Conservation (phyloP, 2,888 invertebrate species). For the Serripes groenlandicus region DNA sequence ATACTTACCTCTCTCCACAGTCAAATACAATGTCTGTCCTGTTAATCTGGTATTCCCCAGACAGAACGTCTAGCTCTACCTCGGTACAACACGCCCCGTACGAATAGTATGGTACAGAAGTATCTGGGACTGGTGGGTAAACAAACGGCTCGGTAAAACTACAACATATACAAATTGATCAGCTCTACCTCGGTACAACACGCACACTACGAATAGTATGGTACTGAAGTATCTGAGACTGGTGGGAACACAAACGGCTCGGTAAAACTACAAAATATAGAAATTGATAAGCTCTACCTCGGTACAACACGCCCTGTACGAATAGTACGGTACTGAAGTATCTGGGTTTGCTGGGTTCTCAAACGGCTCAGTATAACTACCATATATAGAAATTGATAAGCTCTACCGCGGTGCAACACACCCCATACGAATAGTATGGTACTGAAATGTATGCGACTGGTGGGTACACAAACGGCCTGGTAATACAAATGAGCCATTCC, state of each 20-base stretch:
- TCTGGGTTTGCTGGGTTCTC: neutral
- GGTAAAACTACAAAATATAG: constrained; percentile 1
- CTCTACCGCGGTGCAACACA: too few species aligned
- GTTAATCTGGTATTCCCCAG: constrained; percentile 89
- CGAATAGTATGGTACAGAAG: constrained; percentile 78
- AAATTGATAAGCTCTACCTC: constrained; percentile 94
- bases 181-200: constrained; percentile 90
- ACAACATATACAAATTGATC: too few species aligned
- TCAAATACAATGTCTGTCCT: constrained; percentile 84
- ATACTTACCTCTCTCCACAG: constrained; percentile 83
- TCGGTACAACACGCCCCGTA: constrained; percentile 88
- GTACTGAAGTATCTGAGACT: neutral
- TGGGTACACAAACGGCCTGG: too few species aligned
- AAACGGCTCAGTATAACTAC: neutral
- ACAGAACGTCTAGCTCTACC: constrained; percentile 92
- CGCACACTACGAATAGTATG: constrained; percentile 85
- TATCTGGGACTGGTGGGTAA: neutral
- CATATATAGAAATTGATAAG: too few species aligned
- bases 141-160: neutral
- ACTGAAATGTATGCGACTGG: too few species aligned
- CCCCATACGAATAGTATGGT: too few species aligned
- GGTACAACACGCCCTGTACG: constrained; percentile 85
- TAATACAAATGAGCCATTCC: too few species aligned
- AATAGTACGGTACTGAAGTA: constrained; percentile 76
- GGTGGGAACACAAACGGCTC: neutral